These are phyloP conservation scores for Microcebus ravelobensis DNA, from an alignment of 2,113 vertebrate genomes.

Conservation along the genomic window DNA sequence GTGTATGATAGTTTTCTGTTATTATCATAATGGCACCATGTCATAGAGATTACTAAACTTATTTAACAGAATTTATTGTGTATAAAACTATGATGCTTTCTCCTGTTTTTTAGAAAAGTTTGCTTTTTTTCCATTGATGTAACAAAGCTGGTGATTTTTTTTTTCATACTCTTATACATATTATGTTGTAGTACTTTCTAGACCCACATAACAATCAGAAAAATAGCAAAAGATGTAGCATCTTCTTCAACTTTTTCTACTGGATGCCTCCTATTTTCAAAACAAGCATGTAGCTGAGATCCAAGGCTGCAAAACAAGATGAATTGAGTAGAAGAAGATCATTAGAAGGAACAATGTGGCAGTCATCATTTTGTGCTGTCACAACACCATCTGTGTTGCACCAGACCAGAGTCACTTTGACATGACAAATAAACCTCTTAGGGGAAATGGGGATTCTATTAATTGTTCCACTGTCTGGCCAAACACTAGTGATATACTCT, in stretches of 20 bases:
- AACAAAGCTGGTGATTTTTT: neutral
- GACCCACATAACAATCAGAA: neutral
- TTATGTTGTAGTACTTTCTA: neutral
- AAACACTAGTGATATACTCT: conserved; percentile 35
- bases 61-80: neutral
- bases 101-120: neutral
- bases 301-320: neutral
- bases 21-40: neutral
- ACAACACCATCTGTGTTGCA: conserved; percentile 63
- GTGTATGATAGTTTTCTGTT: neutral
- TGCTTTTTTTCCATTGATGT: neutral
- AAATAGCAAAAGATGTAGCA: neutral
- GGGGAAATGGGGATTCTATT: conserved; percentile 50
- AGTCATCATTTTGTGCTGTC: conserved; percentile 38
- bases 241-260: neutral
- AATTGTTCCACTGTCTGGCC: conserved; percentile 57
- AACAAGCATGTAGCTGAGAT: conserved; percentile 14
- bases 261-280: conserved; percentile 30
- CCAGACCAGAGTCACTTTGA: conserved; percentile 60
- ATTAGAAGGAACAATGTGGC: conserved; percentile 66
- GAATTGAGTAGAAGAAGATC: conserved; percentile 35
- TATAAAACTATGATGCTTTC: neutral
- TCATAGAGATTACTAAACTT: neutral
- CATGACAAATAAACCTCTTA: conserved; percentile 66
- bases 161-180: neutral